These are phyloP conservation scores for Salvelinus namaycush DNA, from an alignment of 2,113 vertebrate species.

Conservation along the genomic window DNA sequence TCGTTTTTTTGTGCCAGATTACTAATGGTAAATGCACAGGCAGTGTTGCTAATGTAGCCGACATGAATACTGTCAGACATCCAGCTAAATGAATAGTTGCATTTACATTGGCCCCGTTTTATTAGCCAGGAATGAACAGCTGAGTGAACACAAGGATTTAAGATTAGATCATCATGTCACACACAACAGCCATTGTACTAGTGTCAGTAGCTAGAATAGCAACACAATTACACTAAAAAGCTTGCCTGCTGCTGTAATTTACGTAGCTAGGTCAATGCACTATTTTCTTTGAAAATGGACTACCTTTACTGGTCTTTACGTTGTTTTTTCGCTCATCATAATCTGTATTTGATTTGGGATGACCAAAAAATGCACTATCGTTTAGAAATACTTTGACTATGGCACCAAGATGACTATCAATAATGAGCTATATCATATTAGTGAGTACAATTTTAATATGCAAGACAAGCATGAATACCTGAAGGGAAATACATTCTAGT, in stretches of 20 bases:
- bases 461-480: neutral
- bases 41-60: too few species aligned
- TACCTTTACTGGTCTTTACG: too few species aligned
- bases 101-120: neutral
- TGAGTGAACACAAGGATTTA: constrained; percentile 4
- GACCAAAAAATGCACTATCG: too few species aligned
- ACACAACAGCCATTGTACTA: neutral
- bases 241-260: too few species aligned
- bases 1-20: too few species aligned
- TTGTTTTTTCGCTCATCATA: too few species aligned
- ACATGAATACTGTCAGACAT: neutral
- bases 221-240: neutral
- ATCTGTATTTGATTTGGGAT: too few species aligned
- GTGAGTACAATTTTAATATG: too few species aligned
- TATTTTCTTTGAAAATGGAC: too few species aligned
- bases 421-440: neutral
- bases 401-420: neutral
- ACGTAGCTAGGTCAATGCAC: too few species aligned
- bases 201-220: neutral
- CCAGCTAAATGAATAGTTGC: neutral
- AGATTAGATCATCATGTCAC: neutral
- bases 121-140: neutral
- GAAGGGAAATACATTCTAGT: neutral
- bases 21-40: too few species aligned
- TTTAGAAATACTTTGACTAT: too few species aligned